Percentiles rank a stretch among this genome's conserved stretches.
Conservation (phyloP, 2,888 invertebrate species). For the Calameuta filiformis region DNA sequence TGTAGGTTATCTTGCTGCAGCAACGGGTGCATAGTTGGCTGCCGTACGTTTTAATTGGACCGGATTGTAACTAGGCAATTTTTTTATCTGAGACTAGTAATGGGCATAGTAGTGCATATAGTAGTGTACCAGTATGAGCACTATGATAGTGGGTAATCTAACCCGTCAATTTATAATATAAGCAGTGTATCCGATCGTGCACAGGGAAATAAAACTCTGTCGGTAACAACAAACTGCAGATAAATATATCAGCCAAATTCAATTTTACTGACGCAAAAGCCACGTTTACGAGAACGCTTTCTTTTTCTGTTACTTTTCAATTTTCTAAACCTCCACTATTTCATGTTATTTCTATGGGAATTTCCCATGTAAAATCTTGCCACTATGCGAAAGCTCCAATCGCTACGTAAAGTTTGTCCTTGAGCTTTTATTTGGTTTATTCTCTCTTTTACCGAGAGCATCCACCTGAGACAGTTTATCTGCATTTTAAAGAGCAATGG, state of each 20-base stretch:
- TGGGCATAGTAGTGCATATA: neutral
- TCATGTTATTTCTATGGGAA: neutral
- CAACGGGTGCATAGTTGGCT: no score
- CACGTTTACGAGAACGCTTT: no score
- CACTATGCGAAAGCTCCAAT: neutral
- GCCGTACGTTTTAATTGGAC: no score
- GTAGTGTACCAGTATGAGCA: neutral
- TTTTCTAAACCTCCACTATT: neutral
- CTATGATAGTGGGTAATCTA: neutral
- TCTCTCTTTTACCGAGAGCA: neutral
- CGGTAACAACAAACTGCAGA: neutral
- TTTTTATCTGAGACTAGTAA: neutral
- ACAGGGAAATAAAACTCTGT: neutral
- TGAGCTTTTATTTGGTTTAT: neutral
- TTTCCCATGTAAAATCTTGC: neutral
- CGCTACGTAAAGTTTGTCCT: neutral
- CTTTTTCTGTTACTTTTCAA: no score
- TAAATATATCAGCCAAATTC: neutral
- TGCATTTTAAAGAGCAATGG: neutral
- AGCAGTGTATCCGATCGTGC: neutral
- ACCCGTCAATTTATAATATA: neutral
- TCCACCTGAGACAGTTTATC: neutral
- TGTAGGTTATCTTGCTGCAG: no score
- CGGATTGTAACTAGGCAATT: neutral
- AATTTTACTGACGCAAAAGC: neutral